Conservation (phyloP, 1,140 invertebrate species). For the Drosophila nigrodunni region DNA sequence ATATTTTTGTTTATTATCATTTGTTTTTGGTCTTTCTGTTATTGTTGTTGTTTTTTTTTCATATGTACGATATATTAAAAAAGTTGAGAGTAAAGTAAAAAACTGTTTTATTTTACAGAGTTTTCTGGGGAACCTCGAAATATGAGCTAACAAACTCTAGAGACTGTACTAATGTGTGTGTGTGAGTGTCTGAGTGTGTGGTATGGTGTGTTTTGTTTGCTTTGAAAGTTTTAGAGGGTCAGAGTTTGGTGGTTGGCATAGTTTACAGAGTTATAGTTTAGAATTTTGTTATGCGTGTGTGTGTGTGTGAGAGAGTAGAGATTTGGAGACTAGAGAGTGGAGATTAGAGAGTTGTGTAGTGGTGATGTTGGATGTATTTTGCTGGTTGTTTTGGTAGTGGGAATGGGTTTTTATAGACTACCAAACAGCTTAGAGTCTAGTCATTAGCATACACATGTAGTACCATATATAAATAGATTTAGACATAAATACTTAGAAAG, state of each 20-base stretch:
- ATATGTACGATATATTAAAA: conserved; percentile 25
- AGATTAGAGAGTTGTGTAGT: conserved; percentile 17
- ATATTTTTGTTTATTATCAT: conserved; percentile 4
- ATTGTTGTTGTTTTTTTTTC: conserved; percentile 18
- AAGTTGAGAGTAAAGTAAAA: conserved; percentile 47
- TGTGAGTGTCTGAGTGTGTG: conserved; percentile 11
- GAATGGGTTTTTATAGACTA: conserved; percentile 32
- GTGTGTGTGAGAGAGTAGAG: conserved; percentile 24
- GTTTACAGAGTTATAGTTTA: conserved; percentile 50
- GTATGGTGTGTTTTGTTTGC: conserved; percentile 8
- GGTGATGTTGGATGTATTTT: conserved; percentile 12
- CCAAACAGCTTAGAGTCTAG: conserved; percentile 71
- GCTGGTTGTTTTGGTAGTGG: conserved; percentile 6
- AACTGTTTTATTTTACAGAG: conserved; percentile 57
- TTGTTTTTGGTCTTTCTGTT: conserved; percentile 12
- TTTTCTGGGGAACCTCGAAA: conserved; percentile 38
- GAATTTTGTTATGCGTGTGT: conserved; percentile 36
- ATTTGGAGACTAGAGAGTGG: conserved; percentile 23
- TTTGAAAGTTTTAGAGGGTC: conserved; percentile 39
- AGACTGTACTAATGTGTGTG: conserved; percentile 47
- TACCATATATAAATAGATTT: conserved; percentile 48
- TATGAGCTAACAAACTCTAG: conserved; percentile 56
- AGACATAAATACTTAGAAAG: conserved; percentile 43
- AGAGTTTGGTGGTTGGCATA: conserved; percentile 44
- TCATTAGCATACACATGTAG: conserved; percentile 41